Evolutionary conservation across 2,888 invertebrate species (phyloP).

Genomic region (Pheosia gnoma): DNA sequence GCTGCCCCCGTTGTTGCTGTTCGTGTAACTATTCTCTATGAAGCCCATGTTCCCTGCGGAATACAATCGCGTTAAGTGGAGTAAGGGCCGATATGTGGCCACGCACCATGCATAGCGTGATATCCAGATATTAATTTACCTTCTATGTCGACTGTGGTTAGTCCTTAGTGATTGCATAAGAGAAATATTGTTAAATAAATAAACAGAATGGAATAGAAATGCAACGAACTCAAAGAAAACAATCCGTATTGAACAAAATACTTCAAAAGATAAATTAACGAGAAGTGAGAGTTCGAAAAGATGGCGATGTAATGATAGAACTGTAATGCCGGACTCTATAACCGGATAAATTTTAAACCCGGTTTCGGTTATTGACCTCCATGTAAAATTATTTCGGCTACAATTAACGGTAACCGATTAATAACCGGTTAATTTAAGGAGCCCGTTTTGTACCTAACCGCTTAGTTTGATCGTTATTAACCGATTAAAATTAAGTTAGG

Average conservation of each 20-base stretch:
- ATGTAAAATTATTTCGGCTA: too few species aligned
- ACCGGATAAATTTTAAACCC: too few species aligned
- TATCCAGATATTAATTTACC: constrained; percentile 42
- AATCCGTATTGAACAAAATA: constrained; percentile 6
- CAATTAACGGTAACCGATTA: too few species aligned
- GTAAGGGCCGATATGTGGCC: not conserved
- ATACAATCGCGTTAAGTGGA: constrained; percentile 16
- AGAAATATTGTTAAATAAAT: constrained; percentile 45
- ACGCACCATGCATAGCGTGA: constrained; percentile 34
- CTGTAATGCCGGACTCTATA: too few species aligned
- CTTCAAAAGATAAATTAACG: not conserved
- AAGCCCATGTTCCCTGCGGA: constrained; percentile 91
- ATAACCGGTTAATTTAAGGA: too few species aligned
- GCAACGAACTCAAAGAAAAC: constrained; percentile 33
- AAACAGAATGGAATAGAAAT: constrained; percentile 31
- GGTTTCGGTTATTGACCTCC: too few species aligned
- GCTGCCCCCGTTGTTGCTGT: constrained; percentile 97
- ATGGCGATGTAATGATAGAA: not conserved
- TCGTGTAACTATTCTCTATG: constrained; percentile 96
- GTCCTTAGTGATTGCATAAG: constrained; percentile 59
- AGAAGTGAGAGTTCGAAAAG: not conserved
- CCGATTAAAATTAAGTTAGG: too few species aligned
- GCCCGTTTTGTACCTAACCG: too few species aligned
- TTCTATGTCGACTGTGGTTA: constrained; percentile 57
- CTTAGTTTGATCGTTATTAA: too few species aligned